Evolutionary conservation across 1,140 invertebrate species (phyloP).

Genomic region (Scaptomyza graminum): DNA sequence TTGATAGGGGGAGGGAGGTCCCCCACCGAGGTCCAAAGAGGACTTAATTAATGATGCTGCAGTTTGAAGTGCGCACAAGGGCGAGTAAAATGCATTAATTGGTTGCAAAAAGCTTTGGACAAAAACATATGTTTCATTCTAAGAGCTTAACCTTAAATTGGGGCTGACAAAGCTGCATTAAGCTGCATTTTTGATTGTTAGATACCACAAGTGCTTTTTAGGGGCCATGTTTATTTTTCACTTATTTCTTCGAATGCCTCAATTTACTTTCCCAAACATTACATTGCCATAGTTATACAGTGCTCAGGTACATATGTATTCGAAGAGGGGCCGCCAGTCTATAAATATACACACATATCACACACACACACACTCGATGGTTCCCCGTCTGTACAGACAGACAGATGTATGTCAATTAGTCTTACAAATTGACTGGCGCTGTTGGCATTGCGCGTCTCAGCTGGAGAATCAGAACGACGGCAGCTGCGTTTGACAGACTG

Average conservation of each 20-base stretch:
- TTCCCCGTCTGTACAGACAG: not conserved
- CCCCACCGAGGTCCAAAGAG: conserved; percentile 30
- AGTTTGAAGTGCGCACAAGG: conserved; percentile 3
- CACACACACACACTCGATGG: conserved; percentile 37
- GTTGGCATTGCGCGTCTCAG: not conserved
- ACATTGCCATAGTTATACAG: conserved; percentile 53
- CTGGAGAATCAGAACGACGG: not conserved
- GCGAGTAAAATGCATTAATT: conserved; percentile 8
- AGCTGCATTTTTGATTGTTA: not conserved
- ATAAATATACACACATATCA: conserved; percentile 54
- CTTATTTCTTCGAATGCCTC: too few species aligned
- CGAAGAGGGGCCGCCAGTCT: conserved; percentile 37
- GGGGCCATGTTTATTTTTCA: too few species aligned
- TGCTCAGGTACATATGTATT: conserved; percentile 47
- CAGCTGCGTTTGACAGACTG: conserved; percentile 17
- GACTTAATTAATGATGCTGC: conserved; percentile 75
- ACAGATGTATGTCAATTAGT: conserved; percentile 76
- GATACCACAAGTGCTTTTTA: too few species aligned
- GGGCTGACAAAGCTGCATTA: not conserved
- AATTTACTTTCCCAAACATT: not conserved
- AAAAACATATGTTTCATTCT: too few species aligned
- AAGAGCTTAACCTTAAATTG: too few species aligned
- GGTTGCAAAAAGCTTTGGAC: not conserved
- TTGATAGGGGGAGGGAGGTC: too few species aligned
- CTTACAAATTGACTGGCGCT: conserved; percentile 65